Evolutionary conservation across 2,797 vertebrate genomes (phyloP), one percentile per base, ranked within the genome.

Genomic region (Eutrigla gurnardus): DNA sequence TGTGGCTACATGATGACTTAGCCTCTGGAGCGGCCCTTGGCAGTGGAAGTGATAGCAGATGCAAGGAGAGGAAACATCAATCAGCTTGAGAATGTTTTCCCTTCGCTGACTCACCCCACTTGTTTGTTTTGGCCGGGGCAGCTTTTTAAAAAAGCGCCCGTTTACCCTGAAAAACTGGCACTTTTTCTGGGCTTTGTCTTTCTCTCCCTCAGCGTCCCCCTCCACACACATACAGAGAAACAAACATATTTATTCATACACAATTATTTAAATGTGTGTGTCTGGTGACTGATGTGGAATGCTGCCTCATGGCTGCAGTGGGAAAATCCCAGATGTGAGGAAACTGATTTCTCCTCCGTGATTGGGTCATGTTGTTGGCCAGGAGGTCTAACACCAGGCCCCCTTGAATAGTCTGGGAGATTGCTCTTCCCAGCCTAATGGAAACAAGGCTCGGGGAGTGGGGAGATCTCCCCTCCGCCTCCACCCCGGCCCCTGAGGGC

Each of bases 301-400:
- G 78, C 74, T 88, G 85, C 80, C 89, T 87, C 72, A 55, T 77
- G 67, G 78, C 85, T 89, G 73, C 43, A 87, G 88, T 90, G 93
- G 93, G 93, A 93, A 94, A 93, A 91, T 92, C 89, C 93, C 93
- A 90, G 89, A 93, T 92, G 91, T 89, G 86, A 90, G 83, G 81
- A 86, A 89, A 86, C 83, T 70, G 82, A 89, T 88, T 92, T 86
- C 88, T 86, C 25, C 73, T 70, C 72, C 57, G 39, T 75, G 83
- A 91, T 86, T 93, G 90, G 91, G 87, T 87, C 78, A 84, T 81
- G 86, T 47, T 81, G 72, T 89, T 78, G 82, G 89, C 88, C 85
- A 75, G 83, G 82, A 93, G 91, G 92, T 94, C 93, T 90, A 82
- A 87, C 73, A 81, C 80, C 87, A 89, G 80, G 60, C 89, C 84